Evolutionary conservation across 64 coral and sea anemone genomes (phyloP), one percentile per base, ranked within the genome.

Genomic region (Porites australiensis): DNA sequence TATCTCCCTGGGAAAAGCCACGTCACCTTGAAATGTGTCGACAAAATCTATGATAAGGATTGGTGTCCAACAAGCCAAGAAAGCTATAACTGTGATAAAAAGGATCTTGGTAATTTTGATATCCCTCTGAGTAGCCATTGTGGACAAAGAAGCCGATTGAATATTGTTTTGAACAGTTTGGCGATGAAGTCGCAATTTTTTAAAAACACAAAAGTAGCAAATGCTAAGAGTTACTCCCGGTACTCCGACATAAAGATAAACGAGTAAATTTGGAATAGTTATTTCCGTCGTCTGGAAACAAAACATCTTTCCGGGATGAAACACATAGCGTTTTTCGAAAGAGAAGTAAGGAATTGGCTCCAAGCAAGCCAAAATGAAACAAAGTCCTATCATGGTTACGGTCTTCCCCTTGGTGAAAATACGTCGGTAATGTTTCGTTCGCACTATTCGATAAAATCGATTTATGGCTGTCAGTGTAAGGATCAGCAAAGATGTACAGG

Each of bases 261-360:
- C 93, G 4, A 90, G n/a, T 1, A 91, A 67, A 27, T 71, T 79
- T 86, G 88, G 70, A 86, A 95, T 46, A 3, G 87, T 86, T 48
- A 64, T 72, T 70, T 86, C 82, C 27, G 61, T 77, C 66, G 88
- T 76, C 45, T 90, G 91, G 68, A 82, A 96, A 27, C 95, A 96
- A 75, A 96, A 90, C 65, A 79, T 50, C 58, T 96, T 96, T 6
- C 95, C 95, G 2, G 95, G 88, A 37, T 96, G 87, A 50, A 94
- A 96, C 3, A 75, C 64, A 49, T 94, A 96, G 7, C 27, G 79
- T 62, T 74, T 76, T 22, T 88, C 92, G 52, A 82, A 77, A 2
- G 64, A 53, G 4, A 92, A 50, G 9, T 92, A 86, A 2, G 54
- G 81, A 6, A 86, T n/a, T 52, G 71, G 90, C 4, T 78, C 82